phyloP scores from a whole-genome alignment of 2,797 vertebrate genomes.

The Thamnophis elegans region DNA sequence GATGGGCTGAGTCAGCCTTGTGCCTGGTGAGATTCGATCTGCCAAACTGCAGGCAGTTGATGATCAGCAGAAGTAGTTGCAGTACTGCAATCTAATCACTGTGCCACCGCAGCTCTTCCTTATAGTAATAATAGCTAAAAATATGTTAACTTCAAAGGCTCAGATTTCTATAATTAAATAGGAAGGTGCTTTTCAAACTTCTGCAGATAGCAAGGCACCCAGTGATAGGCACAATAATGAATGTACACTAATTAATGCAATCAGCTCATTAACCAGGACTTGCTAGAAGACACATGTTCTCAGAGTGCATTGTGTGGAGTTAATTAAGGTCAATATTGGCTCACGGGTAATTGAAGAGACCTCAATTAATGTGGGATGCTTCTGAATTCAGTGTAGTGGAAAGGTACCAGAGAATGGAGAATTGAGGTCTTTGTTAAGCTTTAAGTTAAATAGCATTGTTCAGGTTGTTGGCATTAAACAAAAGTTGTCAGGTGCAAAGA shows the following conservation, averaged over 20 bases:
- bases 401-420: constrained; percentile 4
- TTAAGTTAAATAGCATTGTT: not conserved
- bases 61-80: too few species aligned
- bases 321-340: constrained; percentile 53
- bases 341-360: constrained; percentile 32
- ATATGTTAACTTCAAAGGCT: not conserved
- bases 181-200: constrained; percentile 8
- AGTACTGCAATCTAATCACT: too few species aligned
- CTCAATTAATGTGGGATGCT: constrained; percentile 37
- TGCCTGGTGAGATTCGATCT: too few species aligned
- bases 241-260: constrained; percentile 50
- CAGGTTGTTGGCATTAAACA: not conserved
- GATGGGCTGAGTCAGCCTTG: too few species aligned
- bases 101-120: not conserved
- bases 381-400: not conserved
- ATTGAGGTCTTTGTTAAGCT: not conserved
- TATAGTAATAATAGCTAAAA: not conserved
- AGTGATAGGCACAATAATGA: constrained; percentile 30
- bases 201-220: constrained; percentile 4
- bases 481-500: not conserved
- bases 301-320: constrained; percentile 26
- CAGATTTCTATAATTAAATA: constrained; percentile 6
- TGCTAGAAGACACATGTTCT: constrained; percentile 19
- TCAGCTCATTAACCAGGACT: constrained; percentile 46
- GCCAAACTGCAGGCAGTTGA: too few species aligned